Conservation (phyloP, 2,888 invertebrate species). For the Ennomos fuscantarius region DNA sequence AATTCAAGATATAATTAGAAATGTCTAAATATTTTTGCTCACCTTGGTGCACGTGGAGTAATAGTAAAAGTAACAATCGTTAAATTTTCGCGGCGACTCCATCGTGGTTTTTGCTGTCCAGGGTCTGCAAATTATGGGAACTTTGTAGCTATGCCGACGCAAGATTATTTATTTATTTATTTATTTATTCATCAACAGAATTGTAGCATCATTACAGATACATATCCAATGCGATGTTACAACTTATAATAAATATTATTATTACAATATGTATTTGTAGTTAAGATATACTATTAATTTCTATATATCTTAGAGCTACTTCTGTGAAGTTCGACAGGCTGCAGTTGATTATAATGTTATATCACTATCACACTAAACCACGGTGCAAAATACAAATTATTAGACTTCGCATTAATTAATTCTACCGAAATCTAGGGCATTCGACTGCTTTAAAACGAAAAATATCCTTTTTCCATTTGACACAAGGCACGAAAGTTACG, state of each 20-base stretch:
- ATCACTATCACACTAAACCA: conserved; percentile 11
- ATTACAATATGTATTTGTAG: too few species aligned
- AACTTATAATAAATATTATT: too few species aligned
- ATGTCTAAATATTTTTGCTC: conserved; percentile 51
- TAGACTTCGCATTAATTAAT: conserved; percentile 6
- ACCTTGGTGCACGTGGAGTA: conserved; percentile 95
- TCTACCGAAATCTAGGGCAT: conserved; percentile 35
- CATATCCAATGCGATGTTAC: too few species aligned
- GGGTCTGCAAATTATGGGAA: conserved; percentile 66
- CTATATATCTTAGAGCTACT: too few species aligned
- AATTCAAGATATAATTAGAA: too few species aligned
- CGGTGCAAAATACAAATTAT: conserved; percentile 8
- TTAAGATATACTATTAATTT: too few species aligned
- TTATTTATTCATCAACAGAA: too few species aligned
- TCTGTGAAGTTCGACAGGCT: too few species aligned
- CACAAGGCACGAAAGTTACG: conserved; percentile 65
- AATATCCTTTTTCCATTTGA: conserved; percentile 74
- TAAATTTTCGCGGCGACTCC: conserved; percentile 90
- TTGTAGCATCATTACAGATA: too few species aligned
- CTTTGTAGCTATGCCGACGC: conserved; percentile 37
- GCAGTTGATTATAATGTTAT: conserved; percentile 33
- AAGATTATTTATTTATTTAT: too few species aligned
- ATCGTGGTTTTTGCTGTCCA: conserved; percentile 77
- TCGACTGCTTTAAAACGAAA: conserved; percentile 52
- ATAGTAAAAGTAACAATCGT: conserved; percentile 96